Evolutionary conservation across 1,140 invertebrate genomes (phyloP), one percentile per base, ranked within the genome.

Genomic region (Carposina sasakii): DNA sequence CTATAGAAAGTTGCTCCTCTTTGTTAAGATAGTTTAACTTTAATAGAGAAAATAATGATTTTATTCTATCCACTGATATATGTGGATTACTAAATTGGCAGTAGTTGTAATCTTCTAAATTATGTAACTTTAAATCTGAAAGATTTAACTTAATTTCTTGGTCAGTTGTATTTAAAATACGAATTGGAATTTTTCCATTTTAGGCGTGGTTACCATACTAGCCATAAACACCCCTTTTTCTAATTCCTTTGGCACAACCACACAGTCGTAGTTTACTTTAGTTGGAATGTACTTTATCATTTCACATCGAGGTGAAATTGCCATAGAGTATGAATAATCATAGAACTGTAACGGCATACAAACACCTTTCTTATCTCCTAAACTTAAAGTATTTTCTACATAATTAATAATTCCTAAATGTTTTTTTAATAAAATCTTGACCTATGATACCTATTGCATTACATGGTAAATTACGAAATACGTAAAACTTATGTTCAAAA

Each of bases 11-110:
- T 42, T 26, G 22, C 20, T 44, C 33, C 56, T 42, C 1, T 19
- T 39, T 3, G 65, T 52, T 8, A 56, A 20, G 13, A 30, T 54
- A 39, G 15, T 17, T 15, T 26, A 42, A 16, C n/a, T 42, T 42
- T 4, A 42, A 24, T 28, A 26, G 10, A 15, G n/a, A 10, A 2
- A 42, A 42, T 16, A 42, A 26, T 5, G n/a, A 6, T 16, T 42
- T 42, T 5, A 42, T 19, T 17, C 40, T 42, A 16, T 42, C 23
- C 10, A 28, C 22, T 4, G 1, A 26, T 9, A 23, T n/a, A 26
- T 42, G 15, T 13, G 40, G 5, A 21, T 20, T 34, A 2, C 19
- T 6, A 34, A 34, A 34, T 13, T 2, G 15, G 8, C 33, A 10
- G 19, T 16, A 34, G 1, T 13, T 6, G 19, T 34, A 34, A 13